phyloP scores from a whole-genome alignment of 2,113 vertebrate species.

The Melanotaenia duboulayi region DNA sequence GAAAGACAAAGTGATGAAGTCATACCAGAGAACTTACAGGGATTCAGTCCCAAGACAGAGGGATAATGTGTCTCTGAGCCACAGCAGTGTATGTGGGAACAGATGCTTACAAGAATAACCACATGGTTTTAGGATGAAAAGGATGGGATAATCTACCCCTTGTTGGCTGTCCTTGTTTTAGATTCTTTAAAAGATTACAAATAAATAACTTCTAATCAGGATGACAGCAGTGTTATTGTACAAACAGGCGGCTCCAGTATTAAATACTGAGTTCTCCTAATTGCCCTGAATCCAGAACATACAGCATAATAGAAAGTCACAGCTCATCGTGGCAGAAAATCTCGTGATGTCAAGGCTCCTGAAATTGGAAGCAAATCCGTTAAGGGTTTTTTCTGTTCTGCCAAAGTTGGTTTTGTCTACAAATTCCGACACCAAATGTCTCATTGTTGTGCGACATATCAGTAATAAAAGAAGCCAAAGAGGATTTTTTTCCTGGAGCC shows the following conservation, averaged over 20 bases:
- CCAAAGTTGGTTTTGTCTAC: conserved; percentile 21
- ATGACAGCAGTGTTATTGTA: conserved; percentile 5
- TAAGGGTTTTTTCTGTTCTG: conserved; percentile 20
- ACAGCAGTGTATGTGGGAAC: background rate
- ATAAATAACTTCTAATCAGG: background rate
- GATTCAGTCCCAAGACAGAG: conserved; percentile 20
- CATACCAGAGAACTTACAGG: conserved; percentile 9
- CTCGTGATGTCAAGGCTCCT: conserved; percentile 30
- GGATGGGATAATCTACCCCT: background rate
- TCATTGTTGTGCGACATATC: conserved; percentile 45
- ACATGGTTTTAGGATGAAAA: background rate
- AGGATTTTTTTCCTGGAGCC: conserved; percentile 18
- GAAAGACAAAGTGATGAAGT: background rate
- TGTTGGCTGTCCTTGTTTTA: background rate
- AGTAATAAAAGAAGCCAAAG: conserved; percentile 39
- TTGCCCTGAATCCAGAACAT: conserved; percentile 25
- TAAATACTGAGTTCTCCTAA: conserved; percentile 10
- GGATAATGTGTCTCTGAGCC: background rate
- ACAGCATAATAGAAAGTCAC: conserved; percentile 5
- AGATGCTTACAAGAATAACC: background rate
- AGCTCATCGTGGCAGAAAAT: conserved; percentile 8
- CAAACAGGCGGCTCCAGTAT: conserved; percentile 7
- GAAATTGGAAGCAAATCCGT: background rate
- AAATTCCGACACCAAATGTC: conserved; percentile 35
- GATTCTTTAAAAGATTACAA: background rate